A percentile compares a stretch with the other conserved stretches of the same genome.
phyloP scores from a whole-genome alignment of 1,140 invertebrate species.

The Brachionus paranguensis region DNA sequence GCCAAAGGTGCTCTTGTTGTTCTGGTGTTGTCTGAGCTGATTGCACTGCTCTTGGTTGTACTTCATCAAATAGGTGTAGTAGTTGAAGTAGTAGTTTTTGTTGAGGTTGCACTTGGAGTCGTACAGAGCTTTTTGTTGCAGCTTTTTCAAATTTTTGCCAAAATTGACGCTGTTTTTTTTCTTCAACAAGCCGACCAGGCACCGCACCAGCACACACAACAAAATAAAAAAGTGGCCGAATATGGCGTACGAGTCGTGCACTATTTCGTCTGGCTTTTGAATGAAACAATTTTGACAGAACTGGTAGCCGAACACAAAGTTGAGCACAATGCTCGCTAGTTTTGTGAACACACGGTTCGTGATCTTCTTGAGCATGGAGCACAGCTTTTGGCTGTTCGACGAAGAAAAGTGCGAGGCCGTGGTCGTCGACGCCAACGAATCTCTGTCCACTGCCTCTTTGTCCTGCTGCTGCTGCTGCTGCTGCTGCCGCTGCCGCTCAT shows the following conservation, averaged over 20 bases:
- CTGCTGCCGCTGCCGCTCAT: background rate
- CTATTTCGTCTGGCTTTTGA: background rate
- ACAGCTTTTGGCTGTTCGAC: background rate
- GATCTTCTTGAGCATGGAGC: background rate
- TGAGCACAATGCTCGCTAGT: slow-evolving; percentile 4
- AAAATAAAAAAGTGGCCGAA: slow-evolving; percentile 18
- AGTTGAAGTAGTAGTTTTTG: slow-evolving; percentile 24
- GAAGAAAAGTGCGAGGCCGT: slow-evolving; percentile 31
- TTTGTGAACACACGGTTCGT: slow-evolving; percentile 7
- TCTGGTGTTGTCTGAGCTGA: slow-evolving; percentile 34
- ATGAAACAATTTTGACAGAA: slow-evolving; percentile 40
- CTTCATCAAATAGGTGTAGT: slow-evolving; percentile 17
- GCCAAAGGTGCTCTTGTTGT: background rate
- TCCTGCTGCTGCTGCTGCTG: background rate
- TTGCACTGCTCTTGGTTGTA: background rate
- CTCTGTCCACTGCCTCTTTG: background rate
- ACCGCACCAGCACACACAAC: background rate
- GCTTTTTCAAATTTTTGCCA: background rate
- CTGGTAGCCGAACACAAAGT: slow-evolving; percentile 11
- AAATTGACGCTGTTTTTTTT: background rate
- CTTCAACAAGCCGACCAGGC: background rate
- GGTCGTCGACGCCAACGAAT: slow-evolving; percentile 9
- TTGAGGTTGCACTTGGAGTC: background rate
- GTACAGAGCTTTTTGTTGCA: slow-evolving; percentile 6
- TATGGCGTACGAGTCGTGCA: background rate